Conservation (phyloP, 2,888 invertebrate species). For the Plebejus anna region DNA sequence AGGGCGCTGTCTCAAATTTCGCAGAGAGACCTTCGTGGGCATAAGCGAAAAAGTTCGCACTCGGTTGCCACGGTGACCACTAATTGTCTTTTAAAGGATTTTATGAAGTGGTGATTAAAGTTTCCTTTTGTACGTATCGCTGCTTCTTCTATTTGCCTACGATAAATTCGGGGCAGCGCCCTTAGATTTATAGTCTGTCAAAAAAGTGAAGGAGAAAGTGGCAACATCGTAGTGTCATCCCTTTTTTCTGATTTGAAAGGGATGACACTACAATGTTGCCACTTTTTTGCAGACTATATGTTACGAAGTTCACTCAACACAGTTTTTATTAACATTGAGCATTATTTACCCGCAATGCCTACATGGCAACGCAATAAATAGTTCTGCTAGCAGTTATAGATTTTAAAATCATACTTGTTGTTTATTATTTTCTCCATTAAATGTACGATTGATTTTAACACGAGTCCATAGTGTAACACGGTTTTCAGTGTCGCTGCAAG, state of each 20-base stretch:
- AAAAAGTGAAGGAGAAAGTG: no score
- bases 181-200: no score
- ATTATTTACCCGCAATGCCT: not conserved
- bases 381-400: conserved; percentile 50
- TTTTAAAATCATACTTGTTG: conserved; percentile 34
- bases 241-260: no score
- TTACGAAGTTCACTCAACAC: no score
- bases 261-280: no score
- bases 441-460: conserved; percentile 12
- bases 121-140: no score
- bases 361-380: conserved; percentile 47
- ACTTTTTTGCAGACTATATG: no score
- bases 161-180: no score
- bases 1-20: not conserved
- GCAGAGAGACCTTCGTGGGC: not conserved
- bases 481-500: conserved; percentile 22
- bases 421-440: conserved; percentile 34
- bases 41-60: not conserved
- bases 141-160: no score
- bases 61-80: not conserved
- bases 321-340: not conserved
- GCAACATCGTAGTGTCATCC: no score
- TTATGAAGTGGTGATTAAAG: no score
- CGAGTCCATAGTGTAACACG: not conserved
- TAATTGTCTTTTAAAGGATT: no score